These are phyloP conservation scores for Rapana venosa DNA, from an alignment of 2,888 invertebrate genomes.

Conservation along the genomic window DNA sequence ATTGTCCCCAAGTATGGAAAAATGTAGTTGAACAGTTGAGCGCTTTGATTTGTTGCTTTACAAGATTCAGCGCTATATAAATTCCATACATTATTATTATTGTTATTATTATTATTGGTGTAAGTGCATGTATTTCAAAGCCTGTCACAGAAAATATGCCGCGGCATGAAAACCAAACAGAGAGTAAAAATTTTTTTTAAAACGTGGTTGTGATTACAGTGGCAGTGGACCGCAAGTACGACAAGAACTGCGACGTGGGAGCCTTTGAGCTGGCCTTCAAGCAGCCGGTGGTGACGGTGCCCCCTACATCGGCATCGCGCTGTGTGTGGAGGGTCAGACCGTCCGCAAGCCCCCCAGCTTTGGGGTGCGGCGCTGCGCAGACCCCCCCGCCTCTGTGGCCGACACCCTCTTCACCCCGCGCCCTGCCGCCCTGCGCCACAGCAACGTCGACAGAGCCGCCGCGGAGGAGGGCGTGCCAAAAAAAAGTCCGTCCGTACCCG, in stretches of 20 bases:
- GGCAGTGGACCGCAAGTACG: slow-evolving; percentile 75
- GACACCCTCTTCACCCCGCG: slow-evolving; percentile 49
- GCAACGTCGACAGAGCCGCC: slow-evolving; percentile 5
- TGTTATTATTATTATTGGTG: too few species aligned
- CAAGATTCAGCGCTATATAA: too few species aligned
- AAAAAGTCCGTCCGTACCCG: slow-evolving; percentile 22
- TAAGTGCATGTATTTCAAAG: not conserved
- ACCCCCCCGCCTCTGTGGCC: not conserved
- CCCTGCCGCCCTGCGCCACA: slow-evolving; percentile 39
- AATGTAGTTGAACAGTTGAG: too few species aligned
- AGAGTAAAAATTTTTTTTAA: not conserved
- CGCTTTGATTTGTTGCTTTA: too few species aligned
- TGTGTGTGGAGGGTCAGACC: slow-evolving; percentile 72
- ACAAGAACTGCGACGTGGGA: slow-evolving; percentile 77
- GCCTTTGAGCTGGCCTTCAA: slow-evolving; percentile 78
- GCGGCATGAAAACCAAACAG: not conserved
- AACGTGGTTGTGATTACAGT: slow-evolving; percentile 66
- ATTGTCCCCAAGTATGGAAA: too few species aligned
- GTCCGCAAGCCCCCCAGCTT: slow-evolving; percentile 59
- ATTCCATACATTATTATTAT: too few species aligned
- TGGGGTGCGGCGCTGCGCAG: slow-evolving; percentile 23
- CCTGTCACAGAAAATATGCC: not conserved
- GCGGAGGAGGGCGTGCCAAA: not conserved
- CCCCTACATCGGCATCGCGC: slow-evolving; percentile 77
- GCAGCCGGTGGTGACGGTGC: slow-evolving; percentile 75